Evolutionary conservation across 2,797 vertebrate species (phyloP), one percentile per base, ranked within the genome.

Genomic region (Xenentodon cancila): DNA sequence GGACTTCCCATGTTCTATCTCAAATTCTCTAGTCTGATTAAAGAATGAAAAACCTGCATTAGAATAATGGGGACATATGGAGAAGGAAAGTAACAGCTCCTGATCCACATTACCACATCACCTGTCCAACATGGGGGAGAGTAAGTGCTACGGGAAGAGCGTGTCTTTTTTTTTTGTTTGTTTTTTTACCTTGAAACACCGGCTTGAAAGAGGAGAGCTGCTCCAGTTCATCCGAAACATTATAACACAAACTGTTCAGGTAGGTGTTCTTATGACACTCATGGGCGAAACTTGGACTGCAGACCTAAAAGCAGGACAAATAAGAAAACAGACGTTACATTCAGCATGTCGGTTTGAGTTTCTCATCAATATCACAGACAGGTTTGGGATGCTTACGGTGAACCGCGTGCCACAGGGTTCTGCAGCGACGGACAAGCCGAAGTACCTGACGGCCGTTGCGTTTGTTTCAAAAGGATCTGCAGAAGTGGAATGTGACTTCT

Each of bases 191-290:
- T 91, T 95, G 91, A 62, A 92, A 95, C 16, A 73, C 77, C 2
- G 93, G 50, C 0, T 12, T 82, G 58, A 89, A 63, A 47, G 11
- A 20, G 21, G 71, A 55, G 4, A 55, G 11, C 0, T 2, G 0
- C 12, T 65, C 0, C 8, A 93, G 66, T 3, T 61, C 3, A 22
- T 75, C 21, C 1, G 50, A 72, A 16, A 94, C 74, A 9, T 91
- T 79, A 81, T 89, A 94, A 71, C 95, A 96, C 48, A 85, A 40
- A 9, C 94, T 91, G 75, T 94, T 95, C 51, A 95, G 67, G 59
- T 94, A 94, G 8, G 89, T 83, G 75, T 95, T 95, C 42, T 86
- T 82, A 63, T 94, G 55, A 76, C 94, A 96, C 5, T 82, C 87
- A 45, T 90, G 92, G 64, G 64, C 77, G 3, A 93, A 17, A 53